Evolutionary conservation across 1,140 invertebrate genomes (phyloP).

Genomic region (Drosophila ironensis): DNA sequence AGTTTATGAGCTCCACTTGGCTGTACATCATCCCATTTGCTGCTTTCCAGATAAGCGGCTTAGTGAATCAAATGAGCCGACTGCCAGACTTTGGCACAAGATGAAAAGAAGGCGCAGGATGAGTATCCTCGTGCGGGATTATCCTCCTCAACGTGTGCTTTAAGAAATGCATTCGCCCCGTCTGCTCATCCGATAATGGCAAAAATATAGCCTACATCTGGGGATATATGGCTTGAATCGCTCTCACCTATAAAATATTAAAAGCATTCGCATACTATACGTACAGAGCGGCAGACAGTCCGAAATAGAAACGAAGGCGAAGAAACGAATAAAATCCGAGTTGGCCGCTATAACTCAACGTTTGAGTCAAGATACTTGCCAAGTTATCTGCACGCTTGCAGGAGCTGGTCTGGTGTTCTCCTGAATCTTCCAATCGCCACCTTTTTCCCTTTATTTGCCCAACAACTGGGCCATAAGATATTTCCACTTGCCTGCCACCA

Average conservation of each 20-base stretch:
- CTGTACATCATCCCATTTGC: conserved; percentile 33
- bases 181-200: conserved; percentile 29
- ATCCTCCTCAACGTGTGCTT: conserved; percentile 1
- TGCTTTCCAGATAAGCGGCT: conserved; percentile 30
- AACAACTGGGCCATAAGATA: conserved; percentile 36
- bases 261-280: conserved; percentile 33
- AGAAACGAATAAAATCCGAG: conserved; percentile 6
- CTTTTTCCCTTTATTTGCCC: conserved; percentile 19
- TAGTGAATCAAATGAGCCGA: conserved; percentile 33
- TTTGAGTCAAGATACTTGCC: conserved; percentile 38
- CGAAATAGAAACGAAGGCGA: neutral
- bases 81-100: conserved; percentile 2
- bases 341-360: conserved; percentile 39
- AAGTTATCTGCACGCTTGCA: conserved; percentile 41
- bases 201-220: conserved; percentile 43
- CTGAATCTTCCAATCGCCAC: conserved; percentile 9
- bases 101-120: neutral
- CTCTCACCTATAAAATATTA: conserved; percentile 43
- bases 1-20: conserved; percentile 37
- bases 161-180: conserved; percentile 23
- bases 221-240: conserved; percentile 17
- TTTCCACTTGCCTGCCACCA: conserved; percentile 20
- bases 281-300: neutral
- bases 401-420: conserved; percentile 30
- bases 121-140: conserved; percentile 12